Conservation (phyloP, 2,888 invertebrate species). For the Pinctada fucata region DNA sequence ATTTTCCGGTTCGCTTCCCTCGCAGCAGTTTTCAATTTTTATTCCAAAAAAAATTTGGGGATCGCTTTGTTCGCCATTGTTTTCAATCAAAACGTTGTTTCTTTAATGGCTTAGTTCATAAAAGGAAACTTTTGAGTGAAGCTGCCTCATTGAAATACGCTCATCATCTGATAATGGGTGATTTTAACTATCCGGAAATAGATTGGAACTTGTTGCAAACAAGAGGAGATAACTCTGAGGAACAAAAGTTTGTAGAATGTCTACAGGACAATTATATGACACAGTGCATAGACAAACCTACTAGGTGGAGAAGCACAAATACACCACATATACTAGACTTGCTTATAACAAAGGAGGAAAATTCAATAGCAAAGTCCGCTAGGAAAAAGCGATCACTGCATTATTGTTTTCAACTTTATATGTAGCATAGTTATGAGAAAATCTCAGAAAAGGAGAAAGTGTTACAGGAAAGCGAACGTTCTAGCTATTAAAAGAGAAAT, state of each 20-base stretch:
- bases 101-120: no score
- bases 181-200: constrained; percentile 30
- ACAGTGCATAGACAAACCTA: constrained; percentile 29
- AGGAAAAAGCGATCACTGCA: constrained; percentile 27
- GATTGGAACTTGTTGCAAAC: constrained; percentile 11
- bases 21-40: no score
- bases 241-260: constrained; percentile 26
- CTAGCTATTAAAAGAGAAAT: not conserved
- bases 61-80: no score
- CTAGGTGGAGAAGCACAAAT: constrained; percentile 28
- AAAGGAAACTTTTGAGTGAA: no score
- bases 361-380: constrained; percentile 9
- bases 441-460: not conserved
- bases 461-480: constrained; percentile 9
- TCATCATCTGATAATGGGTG: constrained; percentile 15
- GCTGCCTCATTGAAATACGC: not conserved
- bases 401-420: constrained; percentile 6
- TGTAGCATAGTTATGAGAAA: not conserved
- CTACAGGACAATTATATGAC: constrained; percentile 17
- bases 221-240: constrained; percentile 13
- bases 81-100: no score
- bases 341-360: constrained; percentile 10
- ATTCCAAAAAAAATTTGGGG: no score
- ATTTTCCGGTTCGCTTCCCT: no score
- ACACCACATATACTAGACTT: constrained; percentile 19